Percentiles rank a stretch among this genome's conserved stretches.
These are phyloP conservation scores for Nematolebias whitei DNA, from an alignment of 2,113 vertebrate genomes.

Conservation along the genomic window DNA sequence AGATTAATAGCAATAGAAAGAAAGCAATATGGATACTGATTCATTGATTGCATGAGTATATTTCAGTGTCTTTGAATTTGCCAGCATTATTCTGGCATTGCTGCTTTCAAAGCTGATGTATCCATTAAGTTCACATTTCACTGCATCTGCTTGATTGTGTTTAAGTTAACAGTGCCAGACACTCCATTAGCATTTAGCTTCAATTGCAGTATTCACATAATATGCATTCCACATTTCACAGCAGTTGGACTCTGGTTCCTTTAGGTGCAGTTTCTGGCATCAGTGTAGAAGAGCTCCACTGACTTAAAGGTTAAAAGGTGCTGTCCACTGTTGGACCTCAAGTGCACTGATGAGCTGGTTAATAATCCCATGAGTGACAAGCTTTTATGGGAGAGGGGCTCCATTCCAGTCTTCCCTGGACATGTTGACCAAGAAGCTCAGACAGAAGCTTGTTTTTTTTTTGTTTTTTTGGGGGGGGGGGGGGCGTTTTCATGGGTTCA, in stretches of 20 bases:
- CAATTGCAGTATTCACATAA: conserved; percentile 26
- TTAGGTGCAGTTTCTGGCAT: neutral
- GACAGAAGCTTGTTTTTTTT: conserved; percentile 8
- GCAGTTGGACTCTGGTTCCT: neutral
- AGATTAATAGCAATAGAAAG: conserved; percentile 42
- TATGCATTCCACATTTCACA: conserved; percentile 16
- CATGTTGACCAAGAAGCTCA: conserved; percentile 22
- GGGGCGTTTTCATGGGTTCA: no score
- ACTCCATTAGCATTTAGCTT: conserved; percentile 18
- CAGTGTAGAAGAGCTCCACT: conserved; percentile 10
- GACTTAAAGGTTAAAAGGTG: conserved; percentile 52
- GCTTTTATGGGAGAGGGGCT: conserved; percentile 19
- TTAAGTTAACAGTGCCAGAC: conserved; percentile 46
- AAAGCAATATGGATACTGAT: conserved; percentile 44
- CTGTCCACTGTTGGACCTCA: conserved; percentile 46
- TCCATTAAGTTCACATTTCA: conserved; percentile 57
- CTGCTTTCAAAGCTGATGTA: conserved; percentile 44
- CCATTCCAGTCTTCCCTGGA: conserved; percentile 12
- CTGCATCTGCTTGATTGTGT: conserved; percentile 48
- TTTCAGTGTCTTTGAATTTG: conserved; percentile 37
- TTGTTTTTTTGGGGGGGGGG: no score
- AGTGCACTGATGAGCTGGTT: conserved; percentile 70
- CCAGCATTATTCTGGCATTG: conserved; percentile 38
- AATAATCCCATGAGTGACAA: conserved; percentile 57
- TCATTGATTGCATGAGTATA: conserved; percentile 41